Conservation (phyloP, 2,113 vertebrate genomes). For the Gorilla gorilla region DNA sequence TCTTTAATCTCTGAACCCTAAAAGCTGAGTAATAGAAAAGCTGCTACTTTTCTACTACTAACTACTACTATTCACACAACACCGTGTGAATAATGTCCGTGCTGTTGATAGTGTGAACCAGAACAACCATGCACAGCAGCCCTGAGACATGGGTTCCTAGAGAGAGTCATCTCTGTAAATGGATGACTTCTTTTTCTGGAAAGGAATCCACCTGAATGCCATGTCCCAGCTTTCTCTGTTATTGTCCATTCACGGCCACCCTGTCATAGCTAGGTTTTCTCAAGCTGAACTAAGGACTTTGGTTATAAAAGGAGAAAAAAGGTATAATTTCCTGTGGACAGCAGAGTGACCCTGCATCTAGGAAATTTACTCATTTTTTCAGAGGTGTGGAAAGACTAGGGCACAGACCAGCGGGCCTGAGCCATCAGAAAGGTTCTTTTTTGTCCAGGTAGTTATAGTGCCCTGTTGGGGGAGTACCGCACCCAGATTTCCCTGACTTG, state of each 20-base stretch:
- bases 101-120: background rate
- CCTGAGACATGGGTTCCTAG: background rate
- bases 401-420: background rate
- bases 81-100: background rate
- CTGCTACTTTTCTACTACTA: no score
- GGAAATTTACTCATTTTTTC: background rate
- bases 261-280: conserved; percentile 6
- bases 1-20: conserved; percentile 30
- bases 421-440: background rate
- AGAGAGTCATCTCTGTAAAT: background rate
- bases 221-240: background rate
- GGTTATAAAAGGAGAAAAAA: conserved; percentile 36
- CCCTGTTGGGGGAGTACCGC: background rate
- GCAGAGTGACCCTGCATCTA: background rate
- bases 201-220: background rate
- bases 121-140: background rate
- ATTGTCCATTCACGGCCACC: background rate
- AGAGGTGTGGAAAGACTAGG: background rate
- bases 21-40: background rate
- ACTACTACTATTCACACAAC: no score
- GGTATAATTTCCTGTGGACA: background rate
- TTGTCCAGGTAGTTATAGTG: background rate
- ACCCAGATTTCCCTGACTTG: background rate
- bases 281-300: background rate
- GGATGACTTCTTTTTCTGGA: background rate